Evolutionary conservation across 2,797 vertebrate genomes (phyloP).

Genomic region (Periparus ater): DNA sequence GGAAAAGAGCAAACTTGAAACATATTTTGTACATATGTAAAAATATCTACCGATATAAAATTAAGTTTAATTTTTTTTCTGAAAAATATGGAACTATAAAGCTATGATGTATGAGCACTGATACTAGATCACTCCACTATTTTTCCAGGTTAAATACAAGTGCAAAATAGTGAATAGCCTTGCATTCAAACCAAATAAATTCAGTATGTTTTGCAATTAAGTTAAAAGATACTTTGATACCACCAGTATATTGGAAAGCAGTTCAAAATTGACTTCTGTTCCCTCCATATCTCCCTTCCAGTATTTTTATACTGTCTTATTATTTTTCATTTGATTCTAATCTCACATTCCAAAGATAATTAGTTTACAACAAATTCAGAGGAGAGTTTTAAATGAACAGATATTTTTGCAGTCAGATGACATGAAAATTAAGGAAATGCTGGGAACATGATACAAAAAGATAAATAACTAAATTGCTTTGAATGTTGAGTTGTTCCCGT

Average conservation of each 20-base stretch:
- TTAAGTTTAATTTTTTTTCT: not conserved
- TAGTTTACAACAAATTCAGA: not conserved
- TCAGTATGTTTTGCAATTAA: not conserved
- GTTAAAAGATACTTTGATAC: not conserved
- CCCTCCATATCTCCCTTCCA: not conserved
- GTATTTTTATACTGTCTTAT: not conserved
- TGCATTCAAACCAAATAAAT: not conserved
- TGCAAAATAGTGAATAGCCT: not conserved
- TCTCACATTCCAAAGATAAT: not conserved
- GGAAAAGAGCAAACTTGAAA: not conserved
- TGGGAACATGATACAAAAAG: not conserved
- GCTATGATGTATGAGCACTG: not conserved
- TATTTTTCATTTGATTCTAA: not conserved
- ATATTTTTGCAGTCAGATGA: not conserved
- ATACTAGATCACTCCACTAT: not conserved
- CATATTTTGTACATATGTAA: not conserved
- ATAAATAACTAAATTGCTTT: not conserved
- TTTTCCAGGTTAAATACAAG: not conserved
- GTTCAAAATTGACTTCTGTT: not conserved
- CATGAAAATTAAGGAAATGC: not conserved
- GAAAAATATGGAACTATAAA: not conserved
- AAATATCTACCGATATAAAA: not conserved
- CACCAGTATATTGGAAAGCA: not conserved
- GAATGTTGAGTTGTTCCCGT: not conserved
- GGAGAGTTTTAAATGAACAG: not conserved